phyloP scores from a whole-genome alignment of 2,797 vertebrate genomes.

The Falco columbarius region DNA sequence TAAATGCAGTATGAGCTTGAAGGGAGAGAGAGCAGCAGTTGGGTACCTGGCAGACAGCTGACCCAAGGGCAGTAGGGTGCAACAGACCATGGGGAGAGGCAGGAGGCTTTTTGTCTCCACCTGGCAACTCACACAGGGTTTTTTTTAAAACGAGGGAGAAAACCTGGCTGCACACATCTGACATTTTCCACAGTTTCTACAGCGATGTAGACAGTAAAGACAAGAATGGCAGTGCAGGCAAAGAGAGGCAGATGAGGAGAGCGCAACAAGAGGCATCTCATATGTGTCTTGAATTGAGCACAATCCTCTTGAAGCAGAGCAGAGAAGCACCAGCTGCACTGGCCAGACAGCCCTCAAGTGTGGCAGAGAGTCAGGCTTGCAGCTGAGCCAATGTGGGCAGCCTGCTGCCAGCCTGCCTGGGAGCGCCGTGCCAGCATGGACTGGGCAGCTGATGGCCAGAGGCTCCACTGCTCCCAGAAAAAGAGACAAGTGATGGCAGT shows the following conservation, averaged over 20 bases:
- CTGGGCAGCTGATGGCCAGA: not conserved
- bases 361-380: not conserved
- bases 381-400: not conserved
- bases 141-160: not conserved
- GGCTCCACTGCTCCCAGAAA: not conserved
- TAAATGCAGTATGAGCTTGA: not conserved
- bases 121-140: not conserved
- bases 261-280: fast-evolving
- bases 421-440: fast-evolving
- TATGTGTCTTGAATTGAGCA: not conserved
- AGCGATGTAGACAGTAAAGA: not conserved
- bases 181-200: not conserved
- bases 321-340: not conserved
- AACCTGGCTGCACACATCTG: not conserved
- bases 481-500: not conserved
- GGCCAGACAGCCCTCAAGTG: not conserved
- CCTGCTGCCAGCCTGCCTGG: fast-evolving
- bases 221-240: not conserved
- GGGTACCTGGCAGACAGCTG: not conserved
- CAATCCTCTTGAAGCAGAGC: not conserved
- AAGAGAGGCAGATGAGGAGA: not conserved
- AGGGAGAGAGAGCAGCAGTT: not conserved
- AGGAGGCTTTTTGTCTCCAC: not conserved
- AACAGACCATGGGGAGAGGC: not conserved
- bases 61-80: not conserved